Percentiles rank a stretch among this genome's conserved stretches.
These are phyloP conservation scores for Rhizomys pruinosus DNA, from an alignment of 2,113 vertebrate genomes.

Conservation along the genomic window DNA sequence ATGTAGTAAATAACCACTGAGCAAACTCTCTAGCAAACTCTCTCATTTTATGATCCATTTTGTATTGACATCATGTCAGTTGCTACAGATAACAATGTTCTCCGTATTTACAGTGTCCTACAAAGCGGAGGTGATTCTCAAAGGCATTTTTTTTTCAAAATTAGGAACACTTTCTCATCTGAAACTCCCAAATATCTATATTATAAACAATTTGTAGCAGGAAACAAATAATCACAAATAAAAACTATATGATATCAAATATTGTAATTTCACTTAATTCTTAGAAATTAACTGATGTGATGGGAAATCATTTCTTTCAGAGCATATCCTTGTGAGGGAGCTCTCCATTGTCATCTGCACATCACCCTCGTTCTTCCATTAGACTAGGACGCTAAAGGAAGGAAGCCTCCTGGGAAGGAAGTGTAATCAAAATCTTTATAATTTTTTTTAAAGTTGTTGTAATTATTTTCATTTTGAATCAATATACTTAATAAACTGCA, in stretches of 20 bases:
- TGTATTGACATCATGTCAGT: conserved; percentile 13
- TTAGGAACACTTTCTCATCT: not conserved
- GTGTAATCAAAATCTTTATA: not conserved
- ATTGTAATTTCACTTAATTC: not conserved
- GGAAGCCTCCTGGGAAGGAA: not conserved
- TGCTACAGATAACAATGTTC: conserved; percentile 12
- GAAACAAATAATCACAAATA: not conserved
- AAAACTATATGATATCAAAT: not conserved
- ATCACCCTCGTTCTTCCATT: not conserved
- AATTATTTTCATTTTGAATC: conserved; percentile 60
- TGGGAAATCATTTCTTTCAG: not conserved
- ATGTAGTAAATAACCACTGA: not conserved
- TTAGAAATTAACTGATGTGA: not conserved
- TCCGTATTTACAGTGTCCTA: not conserved
- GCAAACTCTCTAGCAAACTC: conserved; percentile 45
- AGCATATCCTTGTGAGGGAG: not conserved
- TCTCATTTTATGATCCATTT: conserved; percentile 37
- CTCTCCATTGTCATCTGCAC: not conserved
- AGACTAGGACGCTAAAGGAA: not conserved
- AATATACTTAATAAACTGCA: conserved; percentile 1
- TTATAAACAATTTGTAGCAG: conserved; percentile 17
- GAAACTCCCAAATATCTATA: not conserved
- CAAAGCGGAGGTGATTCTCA: conserved; percentile 6
- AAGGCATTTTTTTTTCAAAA: conserved; percentile 51
- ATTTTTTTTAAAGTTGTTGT: not conserved